A percentile compares a stretch with the other conserved stretches of the same genome.
Conservation (phyloP, 2,797 vertebrate genomes). For the Eutrigla gurnardus region DNA sequence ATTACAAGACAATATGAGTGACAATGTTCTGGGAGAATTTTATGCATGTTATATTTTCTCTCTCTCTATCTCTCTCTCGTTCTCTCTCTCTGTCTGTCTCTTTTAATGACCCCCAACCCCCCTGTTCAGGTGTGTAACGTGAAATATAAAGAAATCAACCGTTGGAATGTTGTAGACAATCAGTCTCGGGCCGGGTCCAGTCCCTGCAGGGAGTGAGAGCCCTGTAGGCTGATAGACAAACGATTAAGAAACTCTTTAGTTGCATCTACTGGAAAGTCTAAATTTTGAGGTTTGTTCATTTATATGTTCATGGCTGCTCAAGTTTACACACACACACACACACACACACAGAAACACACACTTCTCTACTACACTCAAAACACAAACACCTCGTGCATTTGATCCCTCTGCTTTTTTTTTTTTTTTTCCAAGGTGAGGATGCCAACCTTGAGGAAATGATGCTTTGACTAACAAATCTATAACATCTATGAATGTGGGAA, state of each 20-base stretch:
- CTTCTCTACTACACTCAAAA: slow-evolving; percentile 79
- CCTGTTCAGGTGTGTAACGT: slow-evolving; percentile 79
- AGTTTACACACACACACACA: slow-evolving; percentile 80
- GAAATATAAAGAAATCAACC: slow-evolving; percentile 78
- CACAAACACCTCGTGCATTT: slow-evolving; percentile 84
- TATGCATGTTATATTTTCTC: slow-evolving; percentile 84
- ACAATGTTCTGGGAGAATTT: slow-evolving; percentile 82
- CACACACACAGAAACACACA: slow-evolving; percentile 70
- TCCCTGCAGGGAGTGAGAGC: slow-evolving; percentile 76
- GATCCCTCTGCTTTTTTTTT: slow-evolving; percentile 81
- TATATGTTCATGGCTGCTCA: slow-evolving; percentile 84
- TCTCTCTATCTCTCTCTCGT: slow-evolving; percentile 59
- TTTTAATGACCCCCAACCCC: slow-evolving; percentile 51
- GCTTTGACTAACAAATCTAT: slow-evolving; percentile 89
- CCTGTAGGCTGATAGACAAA: slow-evolving; percentile 79
- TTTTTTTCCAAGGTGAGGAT: slow-evolving; percentile 82
- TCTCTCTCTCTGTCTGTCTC: slow-evolving; percentile 59
- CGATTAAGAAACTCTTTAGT: slow-evolving; percentile 68
- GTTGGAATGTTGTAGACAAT: slow-evolving; percentile 87
- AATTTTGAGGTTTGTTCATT: slow-evolving; percentile 79
- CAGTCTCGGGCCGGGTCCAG: slow-evolving; percentile 85
- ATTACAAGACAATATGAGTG: slow-evolving; percentile 83
- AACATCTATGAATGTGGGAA: slow-evolving; percentile 91
- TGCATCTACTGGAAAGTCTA: slow-evolving; percentile 84
- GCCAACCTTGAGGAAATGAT: slow-evolving; percentile 86